Base-by-base conservation (phyloP, 2,888 invertebrate genomes). In the Phyllotreta striolata region DNA sequence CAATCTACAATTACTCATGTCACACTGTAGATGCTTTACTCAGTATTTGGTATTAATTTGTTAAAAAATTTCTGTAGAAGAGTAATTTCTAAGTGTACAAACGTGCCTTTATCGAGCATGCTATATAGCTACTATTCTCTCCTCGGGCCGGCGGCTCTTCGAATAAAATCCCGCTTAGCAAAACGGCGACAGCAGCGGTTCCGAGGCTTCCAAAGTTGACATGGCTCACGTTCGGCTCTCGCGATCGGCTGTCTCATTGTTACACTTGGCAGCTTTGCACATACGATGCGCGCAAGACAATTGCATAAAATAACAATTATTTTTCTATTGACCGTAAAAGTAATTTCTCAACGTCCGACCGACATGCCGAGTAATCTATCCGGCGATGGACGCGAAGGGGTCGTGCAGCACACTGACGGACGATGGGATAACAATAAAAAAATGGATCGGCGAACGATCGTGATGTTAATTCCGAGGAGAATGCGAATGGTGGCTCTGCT, bases 231-330 rank as follows among this genome's bases (percentile, higher is more conserved):
- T 59, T 58, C n/a, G 39, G 37, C 52, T 47, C 55, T 91, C 91
- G 84, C 95, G 95, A 79, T 90, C 90, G 71, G 92, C 92, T 70
- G 91, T 92, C 72, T 88, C 88, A 83, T 92, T 92, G 84, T 91
- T 89, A 85, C 91, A 96, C 85, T 93, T 95, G 77, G 94, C 92
- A 76, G 95, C 95, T 86, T 95, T 95, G 89, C 52, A 70, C 63
- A 55, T 59, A 58, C 54, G 55, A 6, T 56, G 39, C 65, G 57
- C 49, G 37, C 47, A 65, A 62, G 58, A 57, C 63, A 63, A 65
- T 65, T 49, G 66, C 52, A 69, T 66, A 63, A 66, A 66, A 69
- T 67, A 65, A 65, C 62, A 63, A 69, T 67, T 67, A 70, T 72
- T 70, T 72, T 72, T 72, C 52, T 63, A 65, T 67, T 56, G 63